Evolutionary conservation across 2,113 vertebrate species (phyloP).

Genomic region (Heterochromis multidens): DNA sequence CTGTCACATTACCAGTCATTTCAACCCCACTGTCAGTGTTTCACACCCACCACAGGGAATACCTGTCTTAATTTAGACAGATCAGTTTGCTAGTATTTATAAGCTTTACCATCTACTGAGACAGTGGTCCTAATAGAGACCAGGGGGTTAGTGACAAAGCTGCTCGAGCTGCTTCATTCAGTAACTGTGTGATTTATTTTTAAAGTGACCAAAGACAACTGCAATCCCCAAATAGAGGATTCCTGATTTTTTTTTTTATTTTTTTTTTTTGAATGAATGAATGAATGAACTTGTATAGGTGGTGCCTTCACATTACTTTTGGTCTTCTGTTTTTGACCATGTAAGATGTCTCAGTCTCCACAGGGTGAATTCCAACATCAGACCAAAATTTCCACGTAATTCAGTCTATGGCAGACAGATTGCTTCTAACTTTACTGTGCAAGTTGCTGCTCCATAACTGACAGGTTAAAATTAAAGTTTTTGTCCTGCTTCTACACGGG

Average conservation of each 20-base stretch:
- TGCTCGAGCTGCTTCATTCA: neutral
- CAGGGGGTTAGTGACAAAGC: neutral
- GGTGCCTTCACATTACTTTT: fast-evolving
- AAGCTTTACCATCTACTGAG: neutral
- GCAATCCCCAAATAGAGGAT: neutral
- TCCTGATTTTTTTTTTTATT: fast-evolving
- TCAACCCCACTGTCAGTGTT: neutral
- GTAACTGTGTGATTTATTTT: neutral
- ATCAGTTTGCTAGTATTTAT: too few species aligned
- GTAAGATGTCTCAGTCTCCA: fast-evolving
- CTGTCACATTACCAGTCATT: neutral
- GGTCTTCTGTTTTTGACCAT: fast-evolving
- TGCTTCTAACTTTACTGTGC: too few species aligned
- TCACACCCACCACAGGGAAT: neutral
- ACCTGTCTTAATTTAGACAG: neutral
- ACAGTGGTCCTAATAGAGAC: neutral
- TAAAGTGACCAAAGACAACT: neutral
- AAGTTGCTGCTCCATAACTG: neutral
- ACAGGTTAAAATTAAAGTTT: neutral
- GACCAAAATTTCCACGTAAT: too few species aligned
- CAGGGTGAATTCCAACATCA: too few species aligned
- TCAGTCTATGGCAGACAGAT: too few species aligned
- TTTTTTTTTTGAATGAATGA: too few species aligned
- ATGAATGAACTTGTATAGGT: neutral
- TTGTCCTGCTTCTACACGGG: neutral